Conservation (phyloP, 2,797 vertebrate species). For the Lepus townsendii region DNA sequence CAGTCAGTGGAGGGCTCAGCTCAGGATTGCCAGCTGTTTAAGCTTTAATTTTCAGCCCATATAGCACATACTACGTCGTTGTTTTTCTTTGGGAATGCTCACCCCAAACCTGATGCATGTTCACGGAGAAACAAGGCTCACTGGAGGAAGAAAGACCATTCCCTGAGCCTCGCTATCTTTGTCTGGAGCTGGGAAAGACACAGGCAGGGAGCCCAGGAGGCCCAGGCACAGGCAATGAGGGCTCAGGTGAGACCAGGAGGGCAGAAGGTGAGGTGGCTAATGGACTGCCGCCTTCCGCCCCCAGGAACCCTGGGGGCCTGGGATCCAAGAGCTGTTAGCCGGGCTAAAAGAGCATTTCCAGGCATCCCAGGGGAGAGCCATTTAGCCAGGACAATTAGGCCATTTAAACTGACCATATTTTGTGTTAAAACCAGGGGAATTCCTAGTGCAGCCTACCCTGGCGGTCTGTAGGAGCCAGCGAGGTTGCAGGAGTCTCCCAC, state of each 20-base stretch:
- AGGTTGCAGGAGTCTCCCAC: accelerated
- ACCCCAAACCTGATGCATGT: not conserved
- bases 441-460: not conserved
- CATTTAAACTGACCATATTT: conserved; percentile 81
- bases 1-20: too few relatives aligned
- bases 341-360: conserved; percentile 80
- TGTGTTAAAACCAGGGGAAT: conserved; percentile 78
- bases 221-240: conserved; percentile 17
- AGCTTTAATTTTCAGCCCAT: accelerated
- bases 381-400: conserved; percentile 81
- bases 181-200: not conserved
- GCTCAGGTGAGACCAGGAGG: conserved; percentile 70
- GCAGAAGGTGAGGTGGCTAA: conserved; percentile 68
- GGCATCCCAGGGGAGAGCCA: conserved; percentile 44
- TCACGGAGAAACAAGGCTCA: not conserved
- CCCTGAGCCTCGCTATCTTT: not conserved
- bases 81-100: not conserved
- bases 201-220: not conserved
- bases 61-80: accelerated
- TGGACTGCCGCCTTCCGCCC: conserved; percentile 32
- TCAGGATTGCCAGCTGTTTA: accelerated
- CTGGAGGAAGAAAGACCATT: not conserved
- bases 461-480: not conserved
- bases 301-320: not conserved
- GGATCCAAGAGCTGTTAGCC: not conserved